Base-by-base conservation (phyloP, 2,888 invertebrate species). In the Hypselothyrea guttata region DNA sequence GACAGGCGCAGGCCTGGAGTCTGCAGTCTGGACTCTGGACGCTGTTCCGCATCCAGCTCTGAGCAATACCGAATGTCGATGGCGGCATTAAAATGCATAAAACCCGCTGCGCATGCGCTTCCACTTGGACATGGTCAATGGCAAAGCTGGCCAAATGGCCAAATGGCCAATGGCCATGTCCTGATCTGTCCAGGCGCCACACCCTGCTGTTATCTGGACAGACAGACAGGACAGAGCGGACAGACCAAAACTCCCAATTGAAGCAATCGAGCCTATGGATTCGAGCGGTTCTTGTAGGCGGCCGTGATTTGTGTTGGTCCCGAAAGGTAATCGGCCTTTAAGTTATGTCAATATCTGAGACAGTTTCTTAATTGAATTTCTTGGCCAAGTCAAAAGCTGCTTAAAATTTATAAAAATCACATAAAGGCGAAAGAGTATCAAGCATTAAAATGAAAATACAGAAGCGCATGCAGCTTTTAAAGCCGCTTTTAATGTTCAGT, bases 331-430 rank as follows among this genome's bases (percentile, higher is more conserved):
- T 55, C 54, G 70, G 57, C 57, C 72, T 75, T 55, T 62, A 54
- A 69, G 76, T 79, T 79, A 77, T 83, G 77, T 75, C 79, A 83
- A 66, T 41, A 42, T n/a, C 34, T 31, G 51, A 69, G 83, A 77
- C 83, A 77, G 79, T 72, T 75, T 11, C 65, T 60, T 77, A 77
- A 77, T 77, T 83, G 69, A 66, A 79, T 83, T 77, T 75, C 53
- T 47, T 56, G 35, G 28, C 11, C 58, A 40, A 15, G n/a, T 12
- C 22, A 13, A 42, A 54, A 48, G 35, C 49, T 35, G 13, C 48
- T 38, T 40, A 62, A 33, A n/a, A 37, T 60, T 15, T 13, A 12
- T 13, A 15, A 35, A 35, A 3, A 1, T n/a, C n/a, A n/a, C n/a
- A n/a, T n/a, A n/a, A n/a, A 9, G n/a, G n/a, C n/a, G n/a, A n/a